A percentile compares a stretch with the other conserved stretches of the same genome.
Evolutionary conservation across 2,888 invertebrate species (phyloP).

Genomic region (Ichneumon xanthorius): DNA sequence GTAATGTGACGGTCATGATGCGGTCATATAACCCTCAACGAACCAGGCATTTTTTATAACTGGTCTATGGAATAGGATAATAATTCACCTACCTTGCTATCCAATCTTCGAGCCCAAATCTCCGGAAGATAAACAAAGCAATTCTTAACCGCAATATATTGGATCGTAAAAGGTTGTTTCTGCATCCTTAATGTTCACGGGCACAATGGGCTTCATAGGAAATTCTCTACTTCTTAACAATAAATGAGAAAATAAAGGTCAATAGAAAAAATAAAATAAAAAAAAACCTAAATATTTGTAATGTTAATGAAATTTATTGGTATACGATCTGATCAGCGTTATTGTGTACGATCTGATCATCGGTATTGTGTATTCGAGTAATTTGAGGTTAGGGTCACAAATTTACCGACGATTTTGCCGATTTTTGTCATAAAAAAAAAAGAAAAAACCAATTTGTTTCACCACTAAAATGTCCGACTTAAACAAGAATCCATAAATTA

Average conservation of each 20-base stretch:
- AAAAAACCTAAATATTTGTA: not conserved
- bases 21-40: conserved; percentile 5
- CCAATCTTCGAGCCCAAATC: conserved; percentile 75
- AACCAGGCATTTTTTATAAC: not conserved
- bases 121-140: conserved; percentile 85
- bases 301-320: not conserved
- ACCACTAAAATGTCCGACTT: not conserved
- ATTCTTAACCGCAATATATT: conserved; percentile 84
- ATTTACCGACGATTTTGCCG: not conserved
- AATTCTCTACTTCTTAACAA: not conserved
- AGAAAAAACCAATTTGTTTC: not conserved
- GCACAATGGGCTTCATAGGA: not conserved
- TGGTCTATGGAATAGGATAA: not conserved
- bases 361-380: no score
- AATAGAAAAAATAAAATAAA: no score
- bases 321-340: not conserved
- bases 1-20: not conserved
- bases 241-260: not conserved
- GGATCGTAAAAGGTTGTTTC: conserved; percentile 84
- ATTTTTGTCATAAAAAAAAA: not conserved
- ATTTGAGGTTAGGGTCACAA: conserved; percentile 42
- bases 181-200: conserved; percentile 81
- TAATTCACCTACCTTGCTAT: conserved; percentile 74
- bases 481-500: not conserved
- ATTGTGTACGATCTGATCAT: no score